Base-by-base conservation (phyloP, 2,113 vertebrate genomes). In the Solea senegalensis region DNA sequence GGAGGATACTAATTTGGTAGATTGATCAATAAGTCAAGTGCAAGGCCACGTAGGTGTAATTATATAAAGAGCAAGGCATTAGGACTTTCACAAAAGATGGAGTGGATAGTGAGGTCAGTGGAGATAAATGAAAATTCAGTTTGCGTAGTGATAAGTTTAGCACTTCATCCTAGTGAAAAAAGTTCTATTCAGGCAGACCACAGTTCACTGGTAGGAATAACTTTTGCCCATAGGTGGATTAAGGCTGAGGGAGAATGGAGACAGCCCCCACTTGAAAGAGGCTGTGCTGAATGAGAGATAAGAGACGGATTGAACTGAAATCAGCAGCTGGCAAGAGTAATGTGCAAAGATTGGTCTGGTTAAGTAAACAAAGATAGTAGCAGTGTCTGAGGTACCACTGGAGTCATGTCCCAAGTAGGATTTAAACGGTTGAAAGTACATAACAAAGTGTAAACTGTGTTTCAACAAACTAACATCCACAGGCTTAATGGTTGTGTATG, bases 241-340 rank as follows among this genome's bases (percentile, higher is more conserved):
- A 55, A 48, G 16, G 13, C 7, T 2, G 12, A 16, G 51, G 48
- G 51, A 1, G 52, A 48, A 64, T 73, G 5, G 16, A 65, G 21
- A 51, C 21, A 39, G 54, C 40, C 3, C 21, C 39, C 15, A 15
- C 40, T 39, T n/a, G 27, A 67, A 21, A 54, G 12, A 27, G 26
- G 5, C 11, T 48, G 21, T 45, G 49, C 15, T 11, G n/a, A 54
- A 54, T 55, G 15, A 67, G 13, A 48, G 46, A 74, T 8, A 28
- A 21, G 26, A 46, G 40, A 53, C 7, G 41, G 46, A 26, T 6
- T 8, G 3, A 53, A 16, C 2, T n/a, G 48, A 55, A 46, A 13
- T 7, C 48, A 60, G 21, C 48, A 43, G 72, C 63, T 59, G 62
- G 54, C 11, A 21, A 56, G n/a, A 50, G 11, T 34, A 34, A 4